phyloP scores from a whole-genome alignment of 2,888 invertebrate species.

The Cylindroiulus punctatus region DNA sequence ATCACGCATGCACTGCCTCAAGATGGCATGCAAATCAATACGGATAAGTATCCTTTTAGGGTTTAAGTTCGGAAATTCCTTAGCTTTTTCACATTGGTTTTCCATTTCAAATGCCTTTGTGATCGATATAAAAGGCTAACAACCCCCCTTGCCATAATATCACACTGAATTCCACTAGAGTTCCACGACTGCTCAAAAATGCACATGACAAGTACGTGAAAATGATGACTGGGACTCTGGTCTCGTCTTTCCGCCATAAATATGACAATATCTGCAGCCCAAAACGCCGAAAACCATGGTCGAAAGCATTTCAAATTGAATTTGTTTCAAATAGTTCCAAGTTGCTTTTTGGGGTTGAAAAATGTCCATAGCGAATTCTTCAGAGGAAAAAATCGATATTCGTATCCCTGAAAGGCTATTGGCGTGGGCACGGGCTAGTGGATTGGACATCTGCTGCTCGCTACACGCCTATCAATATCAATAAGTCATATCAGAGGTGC shows the following conservation, averaged over 20 bases:
- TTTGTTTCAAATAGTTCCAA: constrained; percentile 30
- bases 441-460: constrained; percentile 16
- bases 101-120: neutral
- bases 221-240: constrained; percentile 5
- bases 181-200: constrained; percentile 3
- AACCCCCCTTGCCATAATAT: constrained; percentile 27
- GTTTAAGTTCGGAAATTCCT: constrained; percentile 12
- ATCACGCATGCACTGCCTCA: neutral
- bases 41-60: constrained; percentile 21
- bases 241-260: constrained; percentile 11
- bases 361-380: neutral
- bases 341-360: neutral
- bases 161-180: neutral
- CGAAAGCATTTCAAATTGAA: constrained; percentile 36
- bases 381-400: neutral
- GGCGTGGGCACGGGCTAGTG: constrained; percentile 8
- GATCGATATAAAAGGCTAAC: neutral
- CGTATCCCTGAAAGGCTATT: constrained; percentile 20
- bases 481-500: constrained; percentile 31
- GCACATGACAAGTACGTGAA: constrained; percentile 20
- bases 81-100: neutral
- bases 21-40: constrained; percentile 33
- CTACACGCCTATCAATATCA: constrained; percentile 31
- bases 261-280: constrained; percentile 13
- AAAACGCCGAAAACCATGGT: neutral